These are phyloP conservation scores for Galerucella calmariensis DNA, from an alignment of 2,888 invertebrate genomes.

Conservation along the genomic window DNA sequence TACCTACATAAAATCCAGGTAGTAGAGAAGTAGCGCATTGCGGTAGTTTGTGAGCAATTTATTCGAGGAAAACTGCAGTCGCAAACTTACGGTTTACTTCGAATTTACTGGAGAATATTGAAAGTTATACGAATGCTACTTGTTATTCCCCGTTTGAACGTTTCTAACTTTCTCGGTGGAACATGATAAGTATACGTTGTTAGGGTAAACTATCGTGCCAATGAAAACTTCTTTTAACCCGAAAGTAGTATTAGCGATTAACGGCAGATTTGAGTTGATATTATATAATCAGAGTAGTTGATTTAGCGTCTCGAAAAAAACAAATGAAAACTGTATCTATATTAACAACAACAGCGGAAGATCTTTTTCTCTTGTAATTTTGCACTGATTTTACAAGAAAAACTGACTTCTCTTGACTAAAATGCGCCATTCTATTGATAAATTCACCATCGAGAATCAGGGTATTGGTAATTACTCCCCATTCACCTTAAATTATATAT, in stretches of 20 bases:
- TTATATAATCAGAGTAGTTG: neutral
- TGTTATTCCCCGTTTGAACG: conserved; percentile 26
- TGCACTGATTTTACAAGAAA: too few species aligned
- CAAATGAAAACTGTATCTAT: neutral
- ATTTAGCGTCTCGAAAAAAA: neutral
- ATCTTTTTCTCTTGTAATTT: too few species aligned
- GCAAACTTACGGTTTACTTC: conserved; percentile 25
- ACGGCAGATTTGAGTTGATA: neutral
- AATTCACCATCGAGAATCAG: too few species aligned
- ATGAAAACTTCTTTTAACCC: neutral
- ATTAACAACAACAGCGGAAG: too few species aligned
- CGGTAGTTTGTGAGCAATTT: conserved; percentile 51
- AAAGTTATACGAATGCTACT: conserved; percentile 15
- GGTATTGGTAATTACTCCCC: too few species aligned
- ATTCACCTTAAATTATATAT: too few species aligned
- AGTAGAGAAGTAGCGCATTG: conserved; percentile 53
- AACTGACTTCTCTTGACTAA: too few species aligned
- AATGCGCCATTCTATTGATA: neutral
- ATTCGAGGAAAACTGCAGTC: conserved; percentile 35
- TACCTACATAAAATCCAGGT: conserved; percentile 47
- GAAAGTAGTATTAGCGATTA: neutral
- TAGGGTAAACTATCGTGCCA: neutral
- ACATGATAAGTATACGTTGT: conserved; percentile 3
- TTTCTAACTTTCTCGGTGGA: neutral
- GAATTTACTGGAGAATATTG: conserved; percentile 23